Evolutionary conservation across 2,797 vertebrate species (phyloP).

Genomic region (Microtus californicus): DNA sequence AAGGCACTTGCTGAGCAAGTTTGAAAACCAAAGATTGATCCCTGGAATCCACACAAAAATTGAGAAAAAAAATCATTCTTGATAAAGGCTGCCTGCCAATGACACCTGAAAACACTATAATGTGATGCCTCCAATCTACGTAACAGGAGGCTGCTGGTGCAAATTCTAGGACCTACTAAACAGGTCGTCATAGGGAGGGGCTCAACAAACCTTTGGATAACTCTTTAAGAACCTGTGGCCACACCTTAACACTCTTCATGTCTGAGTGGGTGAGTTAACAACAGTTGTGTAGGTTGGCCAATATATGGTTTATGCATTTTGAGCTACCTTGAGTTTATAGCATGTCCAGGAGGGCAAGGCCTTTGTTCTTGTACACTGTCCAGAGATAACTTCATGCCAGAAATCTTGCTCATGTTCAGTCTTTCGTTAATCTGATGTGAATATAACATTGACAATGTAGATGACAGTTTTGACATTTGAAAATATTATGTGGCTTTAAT

Average conservation of each 20-base stretch:
- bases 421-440: slow-evolving; percentile 77
- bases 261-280: neutral
- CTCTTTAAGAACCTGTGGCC: neutral
- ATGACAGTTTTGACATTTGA: slow-evolving; percentile 86
- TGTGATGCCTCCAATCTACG: neutral
- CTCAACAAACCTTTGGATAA: neutral
- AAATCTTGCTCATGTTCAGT: slow-evolving; percentile 62
- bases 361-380: slow-evolving; percentile 44
- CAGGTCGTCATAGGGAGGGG: accelerated
- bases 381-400: slow-evolving; percentile 65
- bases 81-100: neutral
- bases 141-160: neutral
- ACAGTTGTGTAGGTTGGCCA: neutral
- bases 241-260: neutral
- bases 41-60: neutral
- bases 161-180: neutral
- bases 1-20: neutral
- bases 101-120: neutral
- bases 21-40: neutral
- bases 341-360: neutral
- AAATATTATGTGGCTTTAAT: slow-evolving; percentile 85
- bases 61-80: neutral
- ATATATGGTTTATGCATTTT: neutral
- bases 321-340: too few relatives aligned
- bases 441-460: slow-evolving; percentile 81